Percentiles rank a stretch among this genome's conserved stretches.
Conservation (phyloP, 2,797 vertebrate species). For the Hydrophis major region DNA sequence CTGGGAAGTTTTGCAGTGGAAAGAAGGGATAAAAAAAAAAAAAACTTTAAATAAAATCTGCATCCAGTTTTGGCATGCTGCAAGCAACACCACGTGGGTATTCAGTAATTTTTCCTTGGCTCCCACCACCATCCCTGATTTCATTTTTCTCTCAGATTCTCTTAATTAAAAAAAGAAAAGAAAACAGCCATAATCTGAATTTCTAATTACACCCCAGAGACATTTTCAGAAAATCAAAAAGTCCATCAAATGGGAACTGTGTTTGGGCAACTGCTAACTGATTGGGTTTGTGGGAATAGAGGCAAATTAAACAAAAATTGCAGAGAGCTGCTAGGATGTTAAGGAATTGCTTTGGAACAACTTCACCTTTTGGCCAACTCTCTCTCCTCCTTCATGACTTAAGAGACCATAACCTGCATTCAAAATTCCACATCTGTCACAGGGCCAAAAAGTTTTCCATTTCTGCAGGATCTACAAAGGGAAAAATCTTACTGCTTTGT, state of each 20-base stretch:
- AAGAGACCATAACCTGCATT: not conserved
- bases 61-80: not conserved
- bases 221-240: not conserved
- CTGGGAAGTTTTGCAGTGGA: not conserved
- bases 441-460: not conserved
- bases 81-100: not conserved
- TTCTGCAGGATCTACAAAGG: not conserved
- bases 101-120: not conserved
- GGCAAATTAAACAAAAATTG: not conserved
- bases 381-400: not conserved
- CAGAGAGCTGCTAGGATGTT: not conserved
- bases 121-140: not conserved
- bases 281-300: not conserved
- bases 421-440: not conserved
- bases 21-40: too few species aligned
- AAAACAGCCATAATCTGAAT: not conserved
- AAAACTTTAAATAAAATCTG: not conserved
- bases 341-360: not conserved
- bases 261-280: not conserved
- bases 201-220: not conserved
- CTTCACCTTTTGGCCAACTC: not conserved
- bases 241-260: not conserved
- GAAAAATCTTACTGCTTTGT: not conserved
- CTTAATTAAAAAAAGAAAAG: not conserved
- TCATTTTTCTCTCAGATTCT: not conserved